These are phyloP conservation scores for Sebastes wilsoni DNA, from an alignment of 2,797 vertebrate species.

Conservation along the genomic window DNA sequence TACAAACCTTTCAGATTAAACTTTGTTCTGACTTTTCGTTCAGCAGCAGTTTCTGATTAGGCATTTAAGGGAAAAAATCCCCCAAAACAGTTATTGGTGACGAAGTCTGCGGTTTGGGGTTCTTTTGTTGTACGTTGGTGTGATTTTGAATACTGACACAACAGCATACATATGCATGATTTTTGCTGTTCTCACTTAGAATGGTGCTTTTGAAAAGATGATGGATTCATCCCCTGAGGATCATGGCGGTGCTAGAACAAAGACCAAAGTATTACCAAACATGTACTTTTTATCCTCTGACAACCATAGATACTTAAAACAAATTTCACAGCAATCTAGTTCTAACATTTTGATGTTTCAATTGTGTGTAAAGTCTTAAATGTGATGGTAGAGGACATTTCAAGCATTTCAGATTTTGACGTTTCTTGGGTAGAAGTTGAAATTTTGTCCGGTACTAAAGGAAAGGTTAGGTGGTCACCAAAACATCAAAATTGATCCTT, in stretches of 20 bases:
- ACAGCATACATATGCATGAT: conserved; percentile 6
- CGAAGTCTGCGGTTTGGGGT: conserved; percentile 33
- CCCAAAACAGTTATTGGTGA: conserved; percentile 20
- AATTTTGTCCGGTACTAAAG: not conserved
- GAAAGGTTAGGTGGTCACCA: not conserved
- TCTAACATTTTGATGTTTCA: not conserved
- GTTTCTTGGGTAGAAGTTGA: not conserved
- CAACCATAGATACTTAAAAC: not conserved
- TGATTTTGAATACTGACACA: not conserved
- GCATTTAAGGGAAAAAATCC: conserved; percentile 25
- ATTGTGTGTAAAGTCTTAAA: not conserved
- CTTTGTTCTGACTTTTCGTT: conserved; percentile 35
- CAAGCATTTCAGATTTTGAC: not conserved
- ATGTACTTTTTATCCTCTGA: not conserved
- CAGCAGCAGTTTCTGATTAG: conserved; percentile 65
- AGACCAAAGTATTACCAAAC: not conserved
- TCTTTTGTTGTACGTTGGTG: conserved; percentile 25
- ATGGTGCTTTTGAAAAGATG: not conserved
- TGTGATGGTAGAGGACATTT: not conserved
- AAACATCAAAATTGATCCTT: not conserved
- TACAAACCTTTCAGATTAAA: conserved; percentile 56
- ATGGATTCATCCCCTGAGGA: not conserved
- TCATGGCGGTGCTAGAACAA: not conserved
- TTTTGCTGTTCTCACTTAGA: not conserved
- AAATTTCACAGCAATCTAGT: not conserved